A percentile compares a stretch with the other conserved stretches of the same genome.
These are phyloP conservation scores for Papilio aristodemus DNA, from an alignment of 1,140 invertebrate species.

Conservation along the genomic window DNA sequence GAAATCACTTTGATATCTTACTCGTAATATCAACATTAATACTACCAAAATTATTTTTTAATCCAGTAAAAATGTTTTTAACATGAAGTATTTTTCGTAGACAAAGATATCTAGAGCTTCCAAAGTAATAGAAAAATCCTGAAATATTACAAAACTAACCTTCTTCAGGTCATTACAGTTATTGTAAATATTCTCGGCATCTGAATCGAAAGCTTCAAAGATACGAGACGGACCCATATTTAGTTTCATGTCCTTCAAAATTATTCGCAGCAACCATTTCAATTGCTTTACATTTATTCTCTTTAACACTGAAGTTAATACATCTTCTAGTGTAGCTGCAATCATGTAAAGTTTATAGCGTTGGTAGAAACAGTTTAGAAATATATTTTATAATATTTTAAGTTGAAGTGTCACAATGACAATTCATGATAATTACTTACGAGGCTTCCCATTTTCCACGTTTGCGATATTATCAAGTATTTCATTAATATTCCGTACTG, in stretches of 20 bases:
- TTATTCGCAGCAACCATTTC: slow-evolving; percentile 94
- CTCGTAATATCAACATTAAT: too few relatives aligned
- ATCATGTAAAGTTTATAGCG: slow-evolving; percentile 36
- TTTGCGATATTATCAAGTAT: slow-evolving; percentile 62
- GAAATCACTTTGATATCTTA: too few relatives aligned
- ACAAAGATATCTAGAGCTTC: too few relatives aligned
- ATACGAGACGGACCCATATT: slow-evolving; percentile 87
- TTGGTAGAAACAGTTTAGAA: not conserved
- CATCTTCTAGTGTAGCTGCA: slow-evolving; percentile 58
- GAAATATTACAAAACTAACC: too few relatives aligned
- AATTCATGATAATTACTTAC: slow-evolving; percentile 7
- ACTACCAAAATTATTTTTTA: too few relatives aligned
- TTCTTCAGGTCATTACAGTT: slow-evolving; percentile 86
- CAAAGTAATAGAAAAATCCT: too few relatives aligned
- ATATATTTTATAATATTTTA: too few relatives aligned
- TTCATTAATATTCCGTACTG: slow-evolving; percentile 56
- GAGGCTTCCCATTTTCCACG: slow-evolving; percentile 44
- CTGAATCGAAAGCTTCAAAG: slow-evolving; percentile 86
- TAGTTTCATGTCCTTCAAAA: slow-evolving; percentile 91
- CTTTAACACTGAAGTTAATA: slow-evolving; percentile 55
- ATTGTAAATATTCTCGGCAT: slow-evolving; percentile 89
- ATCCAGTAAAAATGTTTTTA: too few relatives aligned
- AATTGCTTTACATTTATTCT: slow-evolving; percentile 86
- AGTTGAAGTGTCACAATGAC: too few relatives aligned
- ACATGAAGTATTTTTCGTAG: too few relatives aligned